These are phyloP conservation scores for Drosophila ficusphila DNA, from an alignment of 1,140 invertebrate species.

Conservation along the genomic window DNA sequence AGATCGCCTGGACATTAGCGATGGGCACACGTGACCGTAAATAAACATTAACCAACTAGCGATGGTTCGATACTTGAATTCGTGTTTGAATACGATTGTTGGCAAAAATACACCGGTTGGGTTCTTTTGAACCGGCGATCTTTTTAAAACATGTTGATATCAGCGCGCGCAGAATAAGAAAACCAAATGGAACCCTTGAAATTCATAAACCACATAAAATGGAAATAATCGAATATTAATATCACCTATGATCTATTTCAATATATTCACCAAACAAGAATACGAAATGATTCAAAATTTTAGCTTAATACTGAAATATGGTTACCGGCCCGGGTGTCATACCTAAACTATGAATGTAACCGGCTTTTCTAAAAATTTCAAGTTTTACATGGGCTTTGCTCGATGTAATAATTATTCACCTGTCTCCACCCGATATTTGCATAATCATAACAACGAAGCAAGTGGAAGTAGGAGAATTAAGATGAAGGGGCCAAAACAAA, in stretches of 20 bases:
- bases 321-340: constrained; percentile 27
- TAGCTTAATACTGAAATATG: no score
- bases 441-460: constrained; percentile 64
- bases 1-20: constrained; percentile 46
- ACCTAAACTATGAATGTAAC: constrained; percentile 12
- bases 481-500: constrained; percentile 44
- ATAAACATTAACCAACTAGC: constrained; percentile 19
- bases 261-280: no score
- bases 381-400: constrained; percentile 31
- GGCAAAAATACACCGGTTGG: not conserved
- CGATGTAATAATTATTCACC: constrained; percentile 65
- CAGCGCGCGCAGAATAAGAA: no score
- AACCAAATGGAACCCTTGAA: no score
- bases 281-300: no score
- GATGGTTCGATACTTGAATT: constrained; percentile 5
- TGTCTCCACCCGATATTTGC: constrained; percentile 57
- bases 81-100: constrained; percentile 4
- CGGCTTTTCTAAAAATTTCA: constrained; percentile 44
- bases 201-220: no score
- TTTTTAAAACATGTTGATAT: no score
- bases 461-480: constrained; percentile 14
- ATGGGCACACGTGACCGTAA: constrained; percentile 39
- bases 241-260: no score
- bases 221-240: no score
- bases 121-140: not conserved